phyloP scores from a whole-genome alignment of 1,140 invertebrate species.

The Micrasema minimum region DNA sequence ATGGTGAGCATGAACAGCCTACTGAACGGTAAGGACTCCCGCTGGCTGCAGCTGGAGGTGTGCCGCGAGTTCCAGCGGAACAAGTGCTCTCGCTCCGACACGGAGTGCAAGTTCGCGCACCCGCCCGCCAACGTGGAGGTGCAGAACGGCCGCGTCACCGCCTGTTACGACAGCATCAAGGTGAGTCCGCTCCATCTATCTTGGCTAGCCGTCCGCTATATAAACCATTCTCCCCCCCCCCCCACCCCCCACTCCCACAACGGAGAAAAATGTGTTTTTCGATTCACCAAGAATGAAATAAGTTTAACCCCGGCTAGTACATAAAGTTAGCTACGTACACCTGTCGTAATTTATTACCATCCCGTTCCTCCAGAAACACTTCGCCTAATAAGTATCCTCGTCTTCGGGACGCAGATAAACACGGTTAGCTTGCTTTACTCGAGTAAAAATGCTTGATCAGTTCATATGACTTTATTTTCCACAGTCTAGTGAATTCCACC shows the following conservation, averaged over 20 bases:
- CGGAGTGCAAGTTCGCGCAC: conserved; percentile 99
- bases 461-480: background rate
- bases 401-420: background rate
- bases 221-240: background rate
- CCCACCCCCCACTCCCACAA: background rate
- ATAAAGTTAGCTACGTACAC: conserved; percentile 52
- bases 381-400: conserved; percentile 41
- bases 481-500: background rate
- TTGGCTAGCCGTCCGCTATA: background rate
- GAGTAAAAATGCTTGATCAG: background rate
- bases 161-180: conserved; percentile 99
- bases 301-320: conserved; percentile 50
- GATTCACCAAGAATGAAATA: conserved; percentile 44
- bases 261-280: conserved; percentile 42
- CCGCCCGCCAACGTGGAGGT: conserved; percentile 99
- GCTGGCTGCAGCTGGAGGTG: conserved; percentile 99
- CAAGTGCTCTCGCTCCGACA: conserved; percentile 98
- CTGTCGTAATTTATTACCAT: conserved; percentile 53
- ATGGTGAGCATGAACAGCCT: conserved; percentile 98
- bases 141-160: conserved; percentile 99
- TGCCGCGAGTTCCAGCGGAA: conserved; percentile 99
- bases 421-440: background rate
- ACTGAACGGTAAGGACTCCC: conserved; percentile 97
- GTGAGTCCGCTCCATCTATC: conserved; percentile 71
- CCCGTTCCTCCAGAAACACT: conserved; percentile 23